Conservation (phyloP, 2,888 invertebrate genomes). For the Limnephilus marmoratus region DNA sequence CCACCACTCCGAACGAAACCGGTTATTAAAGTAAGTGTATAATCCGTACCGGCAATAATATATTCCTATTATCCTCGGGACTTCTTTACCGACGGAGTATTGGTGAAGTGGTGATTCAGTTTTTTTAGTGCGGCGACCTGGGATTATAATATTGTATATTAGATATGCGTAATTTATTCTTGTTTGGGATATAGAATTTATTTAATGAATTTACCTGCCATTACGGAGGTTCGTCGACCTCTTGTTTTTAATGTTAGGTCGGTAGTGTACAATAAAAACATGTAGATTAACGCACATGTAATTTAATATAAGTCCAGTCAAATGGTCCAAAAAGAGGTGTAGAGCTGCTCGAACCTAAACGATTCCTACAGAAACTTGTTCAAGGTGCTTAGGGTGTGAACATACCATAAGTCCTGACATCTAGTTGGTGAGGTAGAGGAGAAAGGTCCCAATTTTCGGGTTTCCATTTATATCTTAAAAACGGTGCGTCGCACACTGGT, state of each 20-base stretch:
- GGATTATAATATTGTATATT: neutral
- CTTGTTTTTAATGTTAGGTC: neutral
- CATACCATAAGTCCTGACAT: too few species aligned
- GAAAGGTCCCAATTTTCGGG: too few species aligned
- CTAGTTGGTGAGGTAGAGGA: too few species aligned
- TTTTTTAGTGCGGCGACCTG: neutral
- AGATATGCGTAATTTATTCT: neutral
- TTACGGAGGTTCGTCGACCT: neutral
- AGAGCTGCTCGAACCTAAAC: too few species aligned
- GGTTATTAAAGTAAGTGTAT: constrained; percentile 15
- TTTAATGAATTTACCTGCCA: neutral
- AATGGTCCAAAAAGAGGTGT: too few species aligned
- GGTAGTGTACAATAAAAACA: neutral
- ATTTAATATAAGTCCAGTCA: neutral
- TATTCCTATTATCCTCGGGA: neutral
- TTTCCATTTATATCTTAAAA: too few species aligned
- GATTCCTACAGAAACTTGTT: too few species aligned
- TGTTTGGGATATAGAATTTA: neutral
- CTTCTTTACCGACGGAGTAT: neutral
- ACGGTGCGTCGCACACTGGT: too few species aligned
- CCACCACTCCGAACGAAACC: constrained; percentile 2
- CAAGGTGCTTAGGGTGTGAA: too few species aligned
- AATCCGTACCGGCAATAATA: neutral
- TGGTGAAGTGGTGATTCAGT: neutral
- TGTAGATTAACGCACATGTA: neutral